Conservation (phyloP, 2,113 vertebrate species). For the Cygnus buccinator region DNA sequence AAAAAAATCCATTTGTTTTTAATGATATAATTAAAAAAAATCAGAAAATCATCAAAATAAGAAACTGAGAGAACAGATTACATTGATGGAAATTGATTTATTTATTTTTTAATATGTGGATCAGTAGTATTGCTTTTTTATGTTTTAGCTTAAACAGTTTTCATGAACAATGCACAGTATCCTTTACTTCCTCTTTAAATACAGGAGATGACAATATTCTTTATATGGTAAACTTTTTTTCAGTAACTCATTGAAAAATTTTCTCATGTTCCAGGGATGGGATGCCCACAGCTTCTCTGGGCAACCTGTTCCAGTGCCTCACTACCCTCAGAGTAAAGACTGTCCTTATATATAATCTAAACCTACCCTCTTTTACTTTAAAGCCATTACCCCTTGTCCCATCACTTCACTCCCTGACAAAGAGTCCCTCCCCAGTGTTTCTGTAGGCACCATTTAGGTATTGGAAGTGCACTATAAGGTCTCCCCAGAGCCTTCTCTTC, state of each 20-base stretch:
- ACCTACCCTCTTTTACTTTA: not conserved
- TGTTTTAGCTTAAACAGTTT: not conserved
- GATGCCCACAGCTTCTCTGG: not conserved
- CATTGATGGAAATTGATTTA: not conserved
- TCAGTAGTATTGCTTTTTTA: not conserved
- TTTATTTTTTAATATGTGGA: not conserved
- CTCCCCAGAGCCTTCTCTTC: no score
- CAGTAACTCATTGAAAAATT: not conserved
- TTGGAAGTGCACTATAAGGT: not conserved
- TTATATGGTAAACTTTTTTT: not conserved
- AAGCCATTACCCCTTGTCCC: not conserved
- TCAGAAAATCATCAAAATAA: not conserved
- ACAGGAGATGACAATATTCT: not conserved
- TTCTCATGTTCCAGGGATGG: not conserved
- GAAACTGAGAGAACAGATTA: not conserved
- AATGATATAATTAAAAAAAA: not conserved
- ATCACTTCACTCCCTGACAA: not conserved
- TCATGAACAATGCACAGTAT: not conserved
- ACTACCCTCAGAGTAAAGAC: not conserved
- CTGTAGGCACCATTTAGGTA: not conserved
- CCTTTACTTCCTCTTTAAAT: not conserved
- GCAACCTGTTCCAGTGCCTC: not conserved
- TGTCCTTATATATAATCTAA: not conserved
- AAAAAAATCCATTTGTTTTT: not conserved
- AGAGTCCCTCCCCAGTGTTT: not conserved